Evolutionary conservation across 2,797 vertebrate genomes (phyloP).

Genomic region (Phrynocephalus vlangalii): DNA sequence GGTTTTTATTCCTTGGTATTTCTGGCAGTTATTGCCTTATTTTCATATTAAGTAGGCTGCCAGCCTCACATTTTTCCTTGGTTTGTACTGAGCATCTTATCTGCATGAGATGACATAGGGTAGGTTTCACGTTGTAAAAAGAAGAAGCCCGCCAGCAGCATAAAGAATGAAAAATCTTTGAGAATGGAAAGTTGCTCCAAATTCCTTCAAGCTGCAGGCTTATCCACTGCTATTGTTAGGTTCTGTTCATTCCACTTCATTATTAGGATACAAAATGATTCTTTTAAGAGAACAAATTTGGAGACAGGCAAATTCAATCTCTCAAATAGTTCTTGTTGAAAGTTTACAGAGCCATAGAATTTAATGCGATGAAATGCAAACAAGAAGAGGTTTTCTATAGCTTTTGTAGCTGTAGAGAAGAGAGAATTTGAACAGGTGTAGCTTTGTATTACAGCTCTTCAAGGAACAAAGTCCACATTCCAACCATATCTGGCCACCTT

Average conservation of each 20-base stretch:
- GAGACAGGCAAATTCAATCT: conserved; percentile 2
- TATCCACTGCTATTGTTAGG: conserved; percentile 38
- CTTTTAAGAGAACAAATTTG: conserved; percentile 14
- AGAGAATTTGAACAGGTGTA: background rate
- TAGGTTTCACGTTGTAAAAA: conserved; percentile 61
- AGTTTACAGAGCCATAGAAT: conserved; percentile 3
- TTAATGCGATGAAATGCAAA: conserved; percentile 19
- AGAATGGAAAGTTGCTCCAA: conserved; percentile 56
- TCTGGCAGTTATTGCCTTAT: conserved; percentile 13
- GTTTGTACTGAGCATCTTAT: conserved; percentile 23
- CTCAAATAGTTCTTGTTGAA: background rate
- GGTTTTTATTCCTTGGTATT: background rate
- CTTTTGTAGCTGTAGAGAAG: background rate
- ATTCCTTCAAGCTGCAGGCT: conserved; percentile 50
- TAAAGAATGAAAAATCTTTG: conserved; percentile 67
- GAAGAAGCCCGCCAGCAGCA: conserved; percentile 56
- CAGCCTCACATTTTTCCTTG: conserved; percentile 43
- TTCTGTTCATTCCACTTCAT: conserved; percentile 30
- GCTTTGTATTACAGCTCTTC: background rate
- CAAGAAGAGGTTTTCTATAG: background rate
- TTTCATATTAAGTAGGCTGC: conserved; percentile 26
- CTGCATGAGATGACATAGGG: conserved; percentile 33
- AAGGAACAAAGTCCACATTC: background rate
- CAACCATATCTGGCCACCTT: background rate
- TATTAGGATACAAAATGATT: conserved; percentile 48